Evolutionary conservation across 2,888 invertebrate species (phyloP).

Genomic region (Diarsia dahlii): DNA sequence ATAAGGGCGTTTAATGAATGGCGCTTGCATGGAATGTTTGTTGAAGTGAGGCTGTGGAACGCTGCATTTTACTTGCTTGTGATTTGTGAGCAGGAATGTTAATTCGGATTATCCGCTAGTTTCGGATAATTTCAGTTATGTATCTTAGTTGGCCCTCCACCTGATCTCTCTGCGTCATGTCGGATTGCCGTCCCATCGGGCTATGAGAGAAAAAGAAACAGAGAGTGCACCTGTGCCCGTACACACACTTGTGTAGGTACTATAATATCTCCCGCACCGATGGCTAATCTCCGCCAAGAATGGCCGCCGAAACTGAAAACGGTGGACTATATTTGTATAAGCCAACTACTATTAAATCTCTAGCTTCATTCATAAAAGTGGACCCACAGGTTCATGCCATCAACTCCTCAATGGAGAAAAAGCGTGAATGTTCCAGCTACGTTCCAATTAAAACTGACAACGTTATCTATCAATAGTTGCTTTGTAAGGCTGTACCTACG

Average conservation of each 20-base stretch:
- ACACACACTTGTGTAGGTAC: too few relatives aligned
- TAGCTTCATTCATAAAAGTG: slow-evolving; percentile 46
- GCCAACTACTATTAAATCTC: slow-evolving; percentile 12
- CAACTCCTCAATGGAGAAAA: slow-evolving; percentile 52
- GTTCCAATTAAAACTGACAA: slow-evolving; percentile 59
- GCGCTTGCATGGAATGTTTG: slow-evolving; percentile 18
- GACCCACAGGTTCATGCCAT: slow-evolving; percentile 26
- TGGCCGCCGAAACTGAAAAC: too few relatives aligned
- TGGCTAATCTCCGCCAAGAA: too few relatives aligned
- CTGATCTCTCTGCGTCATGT: too few relatives aligned
- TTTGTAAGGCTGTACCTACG: slow-evolving; percentile 53
- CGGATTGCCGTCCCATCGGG: too few relatives aligned
- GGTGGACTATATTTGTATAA: not conserved
- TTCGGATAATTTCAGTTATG: too few relatives aligned
- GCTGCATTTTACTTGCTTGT: not conserved
- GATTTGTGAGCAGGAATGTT: too few relatives aligned
- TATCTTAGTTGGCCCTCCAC: too few relatives aligned
- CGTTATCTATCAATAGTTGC: slow-evolving; percentile 60
- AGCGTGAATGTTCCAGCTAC: slow-evolving; percentile 48
- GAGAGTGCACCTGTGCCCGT: too few relatives aligned
- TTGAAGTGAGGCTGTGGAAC: not conserved
- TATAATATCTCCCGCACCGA: too few relatives aligned
- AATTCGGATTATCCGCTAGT: too few relatives aligned
- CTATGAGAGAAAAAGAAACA: too few relatives aligned
- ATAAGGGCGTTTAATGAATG: slow-evolving; percentile 41